phyloP scores from a whole-genome alignment of 2,888 invertebrate species.

The Blastobasis lacticolella region DNA sequence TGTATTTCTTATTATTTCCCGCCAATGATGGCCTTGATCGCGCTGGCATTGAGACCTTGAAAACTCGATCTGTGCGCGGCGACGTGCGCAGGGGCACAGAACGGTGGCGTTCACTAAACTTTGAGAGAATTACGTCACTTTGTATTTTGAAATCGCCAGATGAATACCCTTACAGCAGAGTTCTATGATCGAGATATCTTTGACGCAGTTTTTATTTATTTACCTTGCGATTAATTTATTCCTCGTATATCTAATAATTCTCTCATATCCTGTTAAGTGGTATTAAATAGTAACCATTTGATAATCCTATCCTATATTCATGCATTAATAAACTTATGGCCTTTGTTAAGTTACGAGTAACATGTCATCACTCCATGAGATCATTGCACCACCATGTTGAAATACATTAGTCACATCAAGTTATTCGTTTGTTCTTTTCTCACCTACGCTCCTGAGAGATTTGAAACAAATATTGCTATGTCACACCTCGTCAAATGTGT shows the following conservation, averaged over 20 bases:
- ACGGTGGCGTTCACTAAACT: constrained; percentile 66
- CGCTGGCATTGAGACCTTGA: constrained; percentile 55
- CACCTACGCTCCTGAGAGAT: constrained; percentile 28
- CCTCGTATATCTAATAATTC: too few species aligned
- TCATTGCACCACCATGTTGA: constrained; percentile 43
- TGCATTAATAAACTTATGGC: too few species aligned
- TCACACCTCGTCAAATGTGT: constrained; percentile 25
- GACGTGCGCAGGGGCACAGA: constrained; percentile 42
- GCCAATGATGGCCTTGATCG: constrained; percentile 55
- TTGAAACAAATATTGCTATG: constrained; percentile 32
- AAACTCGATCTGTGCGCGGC: constrained; percentile 32
- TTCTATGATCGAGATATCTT: constrained; percentile 43
- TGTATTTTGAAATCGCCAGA: constrained; percentile 48
- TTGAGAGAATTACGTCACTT: constrained; percentile 56
- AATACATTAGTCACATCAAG: constrained; percentile 40
- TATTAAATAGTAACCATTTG: too few species aligned
- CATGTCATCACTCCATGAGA: constrained; percentile 20
- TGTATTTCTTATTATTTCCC: constrained; percentile 22
- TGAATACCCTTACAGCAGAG: constrained; percentile 48
- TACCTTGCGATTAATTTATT: background rate
- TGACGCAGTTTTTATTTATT: constrained; percentile 7
- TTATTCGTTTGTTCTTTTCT: constrained; percentile 22
- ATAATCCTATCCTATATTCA: too few species aligned
- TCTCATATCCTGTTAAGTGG: too few species aligned
- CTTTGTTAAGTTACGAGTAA: too few species aligned